Conservation (phyloP, 2,888 invertebrate species). For the Dendrolimus houi region DNA sequence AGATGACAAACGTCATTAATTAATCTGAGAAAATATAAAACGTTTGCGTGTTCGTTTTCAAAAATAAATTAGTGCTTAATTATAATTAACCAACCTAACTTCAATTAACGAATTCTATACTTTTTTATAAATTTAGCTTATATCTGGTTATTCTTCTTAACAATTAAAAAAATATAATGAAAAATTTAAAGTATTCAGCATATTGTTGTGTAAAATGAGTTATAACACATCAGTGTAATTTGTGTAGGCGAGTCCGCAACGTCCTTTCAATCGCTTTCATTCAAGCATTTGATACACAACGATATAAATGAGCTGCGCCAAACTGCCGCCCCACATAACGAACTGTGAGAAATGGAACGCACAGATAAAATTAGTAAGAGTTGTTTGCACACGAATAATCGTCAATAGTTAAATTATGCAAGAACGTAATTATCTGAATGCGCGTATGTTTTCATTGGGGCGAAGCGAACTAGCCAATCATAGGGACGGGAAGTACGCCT, state of each 20-base stretch:
- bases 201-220: constrained; percentile 6
- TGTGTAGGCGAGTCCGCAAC: constrained; percentile 46
- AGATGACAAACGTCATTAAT: too few relatives aligned
- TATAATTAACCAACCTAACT: too few relatives aligned
- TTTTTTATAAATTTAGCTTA: too few relatives aligned
- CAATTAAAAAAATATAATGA: too few relatives aligned
- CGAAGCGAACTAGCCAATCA: constrained; percentile 49
- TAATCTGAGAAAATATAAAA: too few relatives aligned
- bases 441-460: constrained; percentile 45
- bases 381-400: constrained; percentile 47
- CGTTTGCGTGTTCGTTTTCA: too few relatives aligned
- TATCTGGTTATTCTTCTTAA: too few relatives aligned
- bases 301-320: constrained; percentile 22
- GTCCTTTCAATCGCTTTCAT: constrained; percentile 45
- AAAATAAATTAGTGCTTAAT: too few relatives aligned
- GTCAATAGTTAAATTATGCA: constrained; percentile 54
- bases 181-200: too few relatives aligned
- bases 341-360: constrained; percentile 12
- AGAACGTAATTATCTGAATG: constrained; percentile 38
- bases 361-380: constrained; percentile 22
- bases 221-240: constrained; percentile 48
- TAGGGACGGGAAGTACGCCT: constrained; percentile 62
- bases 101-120: too few relatives aligned
- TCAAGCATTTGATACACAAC: constrained; percentile 23
- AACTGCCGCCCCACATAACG: constrained; percentile 14